Conservation (phyloP, 2,113 vertebrate species). For the Hassar affinis region DNA sequence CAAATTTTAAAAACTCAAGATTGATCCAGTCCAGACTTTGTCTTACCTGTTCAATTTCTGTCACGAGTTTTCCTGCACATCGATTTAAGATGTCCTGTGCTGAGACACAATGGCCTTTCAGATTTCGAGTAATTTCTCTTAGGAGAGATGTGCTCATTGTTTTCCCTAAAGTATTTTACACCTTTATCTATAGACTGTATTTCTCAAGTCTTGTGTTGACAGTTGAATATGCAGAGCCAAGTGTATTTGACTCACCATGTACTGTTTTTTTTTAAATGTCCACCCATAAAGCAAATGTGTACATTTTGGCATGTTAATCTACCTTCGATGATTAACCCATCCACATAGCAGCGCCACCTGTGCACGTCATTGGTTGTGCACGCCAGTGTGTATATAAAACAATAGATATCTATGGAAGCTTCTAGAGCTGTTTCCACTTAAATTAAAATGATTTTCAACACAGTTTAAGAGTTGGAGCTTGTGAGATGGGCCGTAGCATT, state of each 20-base stretch:
- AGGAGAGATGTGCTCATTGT: conserved; percentile 44
- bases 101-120: conserved; percentile 40
- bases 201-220: background rate
- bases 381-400: too few species aligned
- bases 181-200: background rate
- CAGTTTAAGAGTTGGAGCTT: too few species aligned
- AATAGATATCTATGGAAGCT: too few species aligned
- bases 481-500: too few species aligned
- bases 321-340: background rate
- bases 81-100: conserved; percentile 30
- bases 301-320: background rate
- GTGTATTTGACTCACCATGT: background rate
- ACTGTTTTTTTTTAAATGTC: background rate
- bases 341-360: background rate
- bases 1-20: background rate
- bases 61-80: conserved; percentile 48
- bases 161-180: background rate
- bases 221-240: too few species aligned
- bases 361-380: too few species aligned
- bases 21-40: background rate
- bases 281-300: background rate
- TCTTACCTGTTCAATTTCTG: conserved; percentile 58
- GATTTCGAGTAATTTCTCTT: conserved; percentile 45
- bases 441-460: too few species aligned
- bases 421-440: too few species aligned